Evolutionary conservation across 1,140 invertebrate genomes (phyloP), one percentile per base, ranked within the genome.

Genomic region (Cepaea nemoralis): DNA sequence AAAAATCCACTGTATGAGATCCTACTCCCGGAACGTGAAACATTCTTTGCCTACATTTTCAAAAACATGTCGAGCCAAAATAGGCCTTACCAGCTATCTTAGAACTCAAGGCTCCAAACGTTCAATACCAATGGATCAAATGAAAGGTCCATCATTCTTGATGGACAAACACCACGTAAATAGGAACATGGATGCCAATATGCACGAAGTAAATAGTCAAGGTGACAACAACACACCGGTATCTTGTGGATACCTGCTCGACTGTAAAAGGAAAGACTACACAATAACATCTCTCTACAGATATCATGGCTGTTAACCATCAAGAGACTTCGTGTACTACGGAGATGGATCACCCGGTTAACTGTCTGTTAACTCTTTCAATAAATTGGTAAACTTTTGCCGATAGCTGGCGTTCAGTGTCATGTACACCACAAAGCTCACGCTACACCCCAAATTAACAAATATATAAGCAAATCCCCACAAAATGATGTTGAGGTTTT

Each of bases 211-310:
- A 70, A 24, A 70, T 70, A 70, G 35, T 35, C 3, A 70, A 31
- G 12, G 37, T 22, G 6, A 35, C 27, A 10, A 39, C 8, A 24
- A 70, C 35, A 39, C 35, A 70, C 5, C 27, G 16, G 14, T 33
- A 70, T 39, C 35, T 70, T 39, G 69, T 70, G 33, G 10, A 70
- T 35, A 70, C 24, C 31, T 70, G 14, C 35, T 70, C 37, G 69
- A 70, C 69, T 22, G 31, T 31, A 70, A 70, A 70, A 14, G 69
- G 69, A 33, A 24, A 70, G 33, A 70, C 69, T 33, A 70, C 69
- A 70, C 69, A 70, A 35, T 8, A 70, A 35, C 69, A 70, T 39
- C 69, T 70, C 24, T 70, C 69, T 35, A 70, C 6, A 3, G 69
- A n/a, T n/a, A 70, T 70, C 16, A 70, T 14, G 31, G 69, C 42